Evolutionary conservation across 2,888 invertebrate species (phyloP).

Genomic region (Lasioglossum oenotherae): DNA sequence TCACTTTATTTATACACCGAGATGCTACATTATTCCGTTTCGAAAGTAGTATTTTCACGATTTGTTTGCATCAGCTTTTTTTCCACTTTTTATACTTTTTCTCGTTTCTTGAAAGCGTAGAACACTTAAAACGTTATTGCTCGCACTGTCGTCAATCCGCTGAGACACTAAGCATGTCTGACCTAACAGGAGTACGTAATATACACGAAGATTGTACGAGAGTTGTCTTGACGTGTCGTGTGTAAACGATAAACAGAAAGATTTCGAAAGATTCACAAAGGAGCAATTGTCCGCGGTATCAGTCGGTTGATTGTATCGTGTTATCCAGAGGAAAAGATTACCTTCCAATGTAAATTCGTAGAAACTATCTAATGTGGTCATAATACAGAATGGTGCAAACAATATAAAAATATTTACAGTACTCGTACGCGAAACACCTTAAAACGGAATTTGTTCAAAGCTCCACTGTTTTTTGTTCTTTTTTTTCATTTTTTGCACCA

Average conservation of each 20-base stretch:
- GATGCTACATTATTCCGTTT: slow-evolving; percentile 72
- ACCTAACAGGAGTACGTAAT: slow-evolving; percentile 60
- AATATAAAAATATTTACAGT: slow-evolving; percentile 51
- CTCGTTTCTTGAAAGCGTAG: slow-evolving; percentile 60
- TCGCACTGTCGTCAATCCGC: slow-evolving; percentile 59
- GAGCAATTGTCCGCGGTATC: slow-evolving; percentile 44
- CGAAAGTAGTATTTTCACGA: slow-evolving; percentile 61
- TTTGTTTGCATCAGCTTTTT: slow-evolving; percentile 48
- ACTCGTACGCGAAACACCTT: slow-evolving; percentile 40
- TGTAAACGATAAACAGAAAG: slow-evolving; percentile 47
- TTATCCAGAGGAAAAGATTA: slow-evolving; percentile 41
- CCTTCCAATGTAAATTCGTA: slow-evolving; percentile 64
- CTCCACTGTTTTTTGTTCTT: slow-evolving; percentile 24
- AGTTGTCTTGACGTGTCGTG: slow-evolving; percentile 35
- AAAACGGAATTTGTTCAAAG: slow-evolving; percentile 45
- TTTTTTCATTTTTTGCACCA: slow-evolving; percentile 50
- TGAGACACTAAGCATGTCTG: slow-evolving; percentile 63
- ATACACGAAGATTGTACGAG: slow-evolving; percentile 59
- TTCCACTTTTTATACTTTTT: slow-evolving; percentile 19
- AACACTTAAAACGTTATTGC: slow-evolving; percentile 69
- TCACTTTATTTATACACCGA: slow-evolving; percentile 77
- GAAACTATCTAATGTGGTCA: slow-evolving; percentile 67
- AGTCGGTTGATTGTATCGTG: slow-evolving; percentile 47
- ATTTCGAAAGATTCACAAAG: slow-evolving; percentile 52
- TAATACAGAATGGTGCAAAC: slow-evolving; percentile 63